A percentile compares a stretch with the other conserved stretches of the same genome.
phyloP scores from a whole-genome alignment of 2,888 invertebrate genomes.

The Ormia ochracea region DNA sequence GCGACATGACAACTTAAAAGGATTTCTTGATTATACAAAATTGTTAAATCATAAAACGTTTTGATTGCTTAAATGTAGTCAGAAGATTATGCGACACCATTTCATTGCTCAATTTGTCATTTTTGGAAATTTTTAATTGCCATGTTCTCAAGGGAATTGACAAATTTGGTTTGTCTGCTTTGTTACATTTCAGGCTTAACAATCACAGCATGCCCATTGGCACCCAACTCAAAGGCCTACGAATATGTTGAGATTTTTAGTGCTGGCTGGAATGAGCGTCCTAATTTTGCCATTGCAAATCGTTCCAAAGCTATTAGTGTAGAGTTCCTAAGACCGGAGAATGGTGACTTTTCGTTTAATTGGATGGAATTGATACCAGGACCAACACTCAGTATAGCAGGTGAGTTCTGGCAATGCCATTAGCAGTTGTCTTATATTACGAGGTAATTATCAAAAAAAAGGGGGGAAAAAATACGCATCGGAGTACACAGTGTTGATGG shows the following conservation, averaged over 20 bases:
- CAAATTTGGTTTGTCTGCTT: background rate
- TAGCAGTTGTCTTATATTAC: background rate
- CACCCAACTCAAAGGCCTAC: conserved; percentile 78
- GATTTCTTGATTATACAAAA: too few species aligned
- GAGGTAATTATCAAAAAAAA: too few species aligned
- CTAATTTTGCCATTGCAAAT: conserved; percentile 79
- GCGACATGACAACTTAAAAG: too few species aligned
- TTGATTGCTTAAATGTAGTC: background rate
- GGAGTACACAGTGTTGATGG: too few species aligned
- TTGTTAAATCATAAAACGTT: too few species aligned
- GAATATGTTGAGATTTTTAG: conserved; percentile 89
- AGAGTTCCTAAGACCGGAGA: conserved; percentile 87
- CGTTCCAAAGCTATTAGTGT: conserved; percentile 84
- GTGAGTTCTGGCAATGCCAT: conserved; percentile 64
- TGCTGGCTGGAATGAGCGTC: conserved; percentile 85
- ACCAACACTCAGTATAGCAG: conserved; percentile 77
- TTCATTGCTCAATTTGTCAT: too few species aligned
- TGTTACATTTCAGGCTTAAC: conserved; percentile 75
- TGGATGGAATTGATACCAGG: conserved; percentile 88
- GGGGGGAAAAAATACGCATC: too few species aligned
- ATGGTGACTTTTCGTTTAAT: conserved; percentile 85
- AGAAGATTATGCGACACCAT: background rate
- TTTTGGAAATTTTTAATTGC: too few species aligned
- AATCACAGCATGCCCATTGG: conserved; percentile 79
- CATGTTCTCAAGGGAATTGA: too few species aligned